Evolutionary conservation across 1,140 invertebrate species (phyloP).

Genomic region (Polypedilum vanderplanki): DNA sequence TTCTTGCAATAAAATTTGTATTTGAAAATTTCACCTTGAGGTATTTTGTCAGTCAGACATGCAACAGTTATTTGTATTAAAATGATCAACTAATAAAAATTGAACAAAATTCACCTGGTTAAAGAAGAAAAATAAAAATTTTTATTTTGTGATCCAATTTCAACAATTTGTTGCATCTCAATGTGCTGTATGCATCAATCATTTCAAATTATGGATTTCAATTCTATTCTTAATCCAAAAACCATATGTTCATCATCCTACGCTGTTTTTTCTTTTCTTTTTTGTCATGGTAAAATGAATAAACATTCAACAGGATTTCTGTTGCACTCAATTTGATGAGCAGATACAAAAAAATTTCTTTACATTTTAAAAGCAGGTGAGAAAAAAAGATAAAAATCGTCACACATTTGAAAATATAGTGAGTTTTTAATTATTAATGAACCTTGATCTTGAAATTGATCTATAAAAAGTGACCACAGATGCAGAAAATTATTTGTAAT

Average conservation of each 20-base stretch:
- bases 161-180: constrained; percentile 5
- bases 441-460: background rate
- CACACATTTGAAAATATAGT: too few species aligned
- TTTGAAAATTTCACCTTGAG: too few species aligned
- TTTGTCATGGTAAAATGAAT: background rate
- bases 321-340: background rate
- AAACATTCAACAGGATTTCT: constrained; percentile 4
- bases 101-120: too few species aligned
- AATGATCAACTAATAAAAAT: too few species aligned
- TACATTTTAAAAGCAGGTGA: background rate
- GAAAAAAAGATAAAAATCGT: background rate
- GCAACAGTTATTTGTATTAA: too few species aligned
- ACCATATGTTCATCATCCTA: background rate
- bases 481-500: too few species aligned
- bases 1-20: too few species aligned
- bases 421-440: background rate
- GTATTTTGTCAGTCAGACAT: too few species aligned
- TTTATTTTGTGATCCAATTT: constrained; percentile 7
- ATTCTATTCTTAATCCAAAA: background rate
- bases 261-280: background rate
- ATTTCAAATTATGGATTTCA: background rate
- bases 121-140: too few species aligned
- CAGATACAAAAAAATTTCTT: too few species aligned
- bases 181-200: background rate
- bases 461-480: background rate